Evolutionary conservation across 2,113 vertebrate genomes (phyloP), one percentile per base, ranked within the genome.

Genomic region (Megaleporinus macrocephalus): DNA sequence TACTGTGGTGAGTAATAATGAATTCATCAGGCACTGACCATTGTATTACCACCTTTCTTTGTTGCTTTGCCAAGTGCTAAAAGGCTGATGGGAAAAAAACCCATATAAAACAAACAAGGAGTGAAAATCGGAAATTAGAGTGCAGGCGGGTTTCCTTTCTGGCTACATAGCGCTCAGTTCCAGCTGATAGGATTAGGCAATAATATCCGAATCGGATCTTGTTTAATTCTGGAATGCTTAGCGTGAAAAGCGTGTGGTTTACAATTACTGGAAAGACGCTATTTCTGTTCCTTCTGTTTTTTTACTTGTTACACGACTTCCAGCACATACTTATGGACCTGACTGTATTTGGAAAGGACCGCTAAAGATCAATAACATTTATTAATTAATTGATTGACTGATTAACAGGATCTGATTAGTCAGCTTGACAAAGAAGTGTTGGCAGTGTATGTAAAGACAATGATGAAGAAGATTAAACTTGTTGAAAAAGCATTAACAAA

Each of bases 401-500:
- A n/a, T 81, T 76, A 13, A 36, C 86, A 98, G 98, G 93, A 91
- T 81, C 88, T 97, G 0, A 0, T 96, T 1, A 55, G 87, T 18
- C 81, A 27, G 66, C 76, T 95, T 61, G 86, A 95, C 16, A 63
- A 75, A 78, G 90, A 93, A 11, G 84, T 99, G 89, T 90, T 96
- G 16, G 92, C 80, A 3, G 95, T 96, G 29, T 96, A 97, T 36
- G 92, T 97, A 0, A 73, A 1, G 47, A 93, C 93, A 87, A 93
- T 99, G 79, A 89, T 97, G 88, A 96, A 91, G 86, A 93, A 86
- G 63, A 87, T 93, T 2, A 94, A 90, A 27, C 85, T 97, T 81
- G 96, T 89, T 90, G 0, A 59, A 80, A 0, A 91, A 88, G 79
- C 96, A 97, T 90, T 87, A 90, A 76, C 84, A 0, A 0, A 80